phyloP scores from a whole-genome alignment of 2,113 vertebrate species.

The Albula glossodonta region DNA sequence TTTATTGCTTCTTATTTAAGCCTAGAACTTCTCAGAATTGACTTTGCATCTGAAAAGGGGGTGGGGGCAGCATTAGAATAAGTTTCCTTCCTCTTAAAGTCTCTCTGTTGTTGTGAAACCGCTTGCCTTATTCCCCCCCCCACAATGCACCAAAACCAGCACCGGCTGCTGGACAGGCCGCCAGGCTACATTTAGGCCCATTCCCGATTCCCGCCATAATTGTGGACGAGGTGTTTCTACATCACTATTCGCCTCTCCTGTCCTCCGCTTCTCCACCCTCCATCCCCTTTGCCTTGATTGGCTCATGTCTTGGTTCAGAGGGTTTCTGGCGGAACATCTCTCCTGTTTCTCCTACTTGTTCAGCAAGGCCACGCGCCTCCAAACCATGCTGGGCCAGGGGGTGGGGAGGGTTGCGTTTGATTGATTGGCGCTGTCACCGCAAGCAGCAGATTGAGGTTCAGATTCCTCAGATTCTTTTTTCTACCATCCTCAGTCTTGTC shows the following conservation, averaged over 20 bases:
- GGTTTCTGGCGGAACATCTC: neutral
- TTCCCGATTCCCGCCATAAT: neutral
- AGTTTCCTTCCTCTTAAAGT: neutral
- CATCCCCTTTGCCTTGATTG: neutral
- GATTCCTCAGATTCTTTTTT: neutral
- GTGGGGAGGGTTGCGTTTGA: neutral
- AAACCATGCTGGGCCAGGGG: too few relatives aligned
- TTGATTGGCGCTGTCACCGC: neutral
- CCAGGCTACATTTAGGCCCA: neutral
- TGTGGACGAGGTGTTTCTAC: neutral
- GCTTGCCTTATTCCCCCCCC: neutral
- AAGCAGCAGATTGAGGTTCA: neutral
- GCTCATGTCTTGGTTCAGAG: neutral
- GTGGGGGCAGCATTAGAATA: neutral
- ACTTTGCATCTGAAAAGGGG: neutral
- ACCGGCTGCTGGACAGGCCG: neutral
- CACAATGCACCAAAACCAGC: neutral
- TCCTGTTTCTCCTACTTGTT: too few relatives aligned
- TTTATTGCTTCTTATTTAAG: conserved; percentile 7
- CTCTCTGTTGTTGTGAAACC: neutral
- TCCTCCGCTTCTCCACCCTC: neutral
- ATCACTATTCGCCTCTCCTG: neutral
- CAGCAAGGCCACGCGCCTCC: neutral
- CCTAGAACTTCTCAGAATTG: neutral
- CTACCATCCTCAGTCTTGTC: neutral